phyloP scores from a whole-genome alignment of 2,797 vertebrate genomes.

The Ptychadena robeensis region DNA sequence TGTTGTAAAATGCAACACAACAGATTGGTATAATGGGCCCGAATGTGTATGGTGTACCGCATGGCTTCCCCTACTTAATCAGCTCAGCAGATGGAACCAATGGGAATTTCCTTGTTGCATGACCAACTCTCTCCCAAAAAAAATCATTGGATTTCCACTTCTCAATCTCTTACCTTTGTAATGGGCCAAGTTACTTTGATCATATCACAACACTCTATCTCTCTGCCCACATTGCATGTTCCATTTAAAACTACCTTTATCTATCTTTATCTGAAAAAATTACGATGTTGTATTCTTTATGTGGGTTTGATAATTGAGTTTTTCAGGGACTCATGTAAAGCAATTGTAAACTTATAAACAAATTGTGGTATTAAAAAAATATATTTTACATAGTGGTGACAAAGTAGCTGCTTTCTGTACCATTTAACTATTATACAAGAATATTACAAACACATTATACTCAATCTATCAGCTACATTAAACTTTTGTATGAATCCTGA shows the following conservation, averaged over 20 bases:
- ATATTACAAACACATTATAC: background rate
- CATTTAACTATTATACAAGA: background rate
- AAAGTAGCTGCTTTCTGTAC: background rate
- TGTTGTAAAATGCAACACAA: no score
- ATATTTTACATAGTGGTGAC: background rate
- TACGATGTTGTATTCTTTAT: background rate
- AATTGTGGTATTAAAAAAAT: background rate
- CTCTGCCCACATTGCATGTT: no score
- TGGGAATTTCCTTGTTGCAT: no score
- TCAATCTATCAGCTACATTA: slow-evolving; percentile 33
- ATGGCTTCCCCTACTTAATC: no score
- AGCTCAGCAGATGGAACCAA: background rate
- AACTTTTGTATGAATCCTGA: slow-evolving; percentile 31
- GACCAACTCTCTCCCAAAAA: no score
- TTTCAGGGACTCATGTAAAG: background rate
- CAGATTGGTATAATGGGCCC: no score
- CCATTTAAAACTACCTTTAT: background rate
- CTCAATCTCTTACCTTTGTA: no score
- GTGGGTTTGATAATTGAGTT: background rate
- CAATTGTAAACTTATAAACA: background rate
- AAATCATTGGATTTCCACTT: no score
- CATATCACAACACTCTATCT: no score
- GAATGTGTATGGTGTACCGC: no score
- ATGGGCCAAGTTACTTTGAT: no score
- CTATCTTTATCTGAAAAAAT: background rate